Evolutionary conservation across 1,140 invertebrate species (phyloP).

Genomic region (Diprion similis): DNA sequence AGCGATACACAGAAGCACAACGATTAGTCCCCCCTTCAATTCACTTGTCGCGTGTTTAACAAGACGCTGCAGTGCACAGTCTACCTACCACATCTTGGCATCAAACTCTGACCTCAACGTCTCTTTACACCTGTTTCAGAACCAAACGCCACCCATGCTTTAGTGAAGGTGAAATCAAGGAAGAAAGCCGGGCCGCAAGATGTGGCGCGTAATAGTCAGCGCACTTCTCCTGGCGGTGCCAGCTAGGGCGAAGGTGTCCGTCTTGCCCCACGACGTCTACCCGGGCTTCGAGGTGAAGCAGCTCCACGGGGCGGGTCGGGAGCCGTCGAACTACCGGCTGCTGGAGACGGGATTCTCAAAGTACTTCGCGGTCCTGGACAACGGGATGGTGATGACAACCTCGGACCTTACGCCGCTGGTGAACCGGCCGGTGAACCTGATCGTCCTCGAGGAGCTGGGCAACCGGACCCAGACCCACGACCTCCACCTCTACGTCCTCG

Average conservation of each 20-base stretch:
- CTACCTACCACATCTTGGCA: not conserved
- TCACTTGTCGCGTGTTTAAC: too few species aligned
- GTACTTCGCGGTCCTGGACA: constrained; percentile 86
- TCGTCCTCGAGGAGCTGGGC: constrained; percentile 80
- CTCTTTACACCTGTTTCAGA: constrained; percentile 21
- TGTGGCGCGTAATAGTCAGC: constrained; percentile 34
- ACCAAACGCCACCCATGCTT: constrained; percentile 39
- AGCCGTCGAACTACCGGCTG: constrained; percentile 69
- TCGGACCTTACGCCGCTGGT: constrained; percentile 81
- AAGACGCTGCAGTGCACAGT: not conserved
- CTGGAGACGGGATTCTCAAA: constrained; percentile 80
- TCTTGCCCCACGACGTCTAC: constrained; percentile 82
- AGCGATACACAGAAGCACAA: too few species aligned
- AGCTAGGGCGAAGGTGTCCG: constrained; percentile 54
- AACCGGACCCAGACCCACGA: constrained; percentile 82
- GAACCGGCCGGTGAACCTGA: constrained; percentile 78
- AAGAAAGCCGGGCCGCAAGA: constrained; percentile 33
- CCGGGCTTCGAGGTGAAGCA: constrained; percentile 85
- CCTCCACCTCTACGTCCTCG: constrained; percentile 81
- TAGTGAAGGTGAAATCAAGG: constrained; percentile 35
- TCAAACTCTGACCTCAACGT: not conserved
- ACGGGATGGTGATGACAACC: constrained; percentile 90
- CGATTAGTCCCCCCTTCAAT: too few species aligned
- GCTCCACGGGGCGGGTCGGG: constrained; percentile 59
- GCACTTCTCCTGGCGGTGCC: constrained; percentile 31